A percentile compares a stretch with the other conserved stretches of the same genome.
phyloP scores from a whole-genome alignment of 2,888 invertebrate genomes.

The Mayetiola destructor region DNA sequence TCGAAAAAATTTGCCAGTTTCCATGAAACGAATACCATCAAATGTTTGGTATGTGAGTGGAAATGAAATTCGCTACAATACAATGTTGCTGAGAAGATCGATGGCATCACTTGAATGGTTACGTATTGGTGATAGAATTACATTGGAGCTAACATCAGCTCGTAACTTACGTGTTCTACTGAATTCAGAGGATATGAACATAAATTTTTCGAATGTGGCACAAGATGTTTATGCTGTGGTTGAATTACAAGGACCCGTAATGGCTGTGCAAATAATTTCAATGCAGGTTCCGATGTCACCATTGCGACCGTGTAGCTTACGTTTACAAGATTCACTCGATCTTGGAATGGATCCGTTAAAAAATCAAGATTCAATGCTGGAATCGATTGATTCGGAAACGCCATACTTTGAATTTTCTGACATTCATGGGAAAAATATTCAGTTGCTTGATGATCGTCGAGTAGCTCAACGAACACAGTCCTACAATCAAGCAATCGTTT shows the following conservation, averaged over 20 bases:
- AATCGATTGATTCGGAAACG: constrained; percentile 35
- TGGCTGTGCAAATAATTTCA: constrained; percentile 59
- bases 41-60: constrained; percentile 40
- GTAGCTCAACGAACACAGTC: constrained; percentile 62
- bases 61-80: constrained; percentile 55
- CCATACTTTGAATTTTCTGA: constrained; percentile 59
- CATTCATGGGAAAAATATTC: constrained; percentile 70
- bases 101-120: constrained; percentile 61
- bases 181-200: constrained; percentile 68
- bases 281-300: constrained; percentile 41
- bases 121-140: constrained; percentile 61
- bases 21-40: constrained; percentile 47
- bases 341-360: constrained; percentile 42
- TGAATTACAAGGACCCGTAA: constrained; percentile 66
- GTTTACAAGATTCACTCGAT: constrained; percentile 46
- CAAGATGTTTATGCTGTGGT: constrained; percentile 69
- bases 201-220: constrained; percentile 56
- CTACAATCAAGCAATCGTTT: constrained; percentile 69
- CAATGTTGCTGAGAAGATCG: constrained; percentile 48
- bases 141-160: constrained; percentile 56
- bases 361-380: constrained; percentile 36
- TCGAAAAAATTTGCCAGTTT: constrained; percentile 48
- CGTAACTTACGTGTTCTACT: constrained; percentile 57
- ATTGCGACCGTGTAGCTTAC: constrained; percentile 35
- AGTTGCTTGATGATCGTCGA: constrained; percentile 46